phyloP scores from a whole-genome alignment of 2,113 vertebrate species.

The Glaucomys volans region DNA sequence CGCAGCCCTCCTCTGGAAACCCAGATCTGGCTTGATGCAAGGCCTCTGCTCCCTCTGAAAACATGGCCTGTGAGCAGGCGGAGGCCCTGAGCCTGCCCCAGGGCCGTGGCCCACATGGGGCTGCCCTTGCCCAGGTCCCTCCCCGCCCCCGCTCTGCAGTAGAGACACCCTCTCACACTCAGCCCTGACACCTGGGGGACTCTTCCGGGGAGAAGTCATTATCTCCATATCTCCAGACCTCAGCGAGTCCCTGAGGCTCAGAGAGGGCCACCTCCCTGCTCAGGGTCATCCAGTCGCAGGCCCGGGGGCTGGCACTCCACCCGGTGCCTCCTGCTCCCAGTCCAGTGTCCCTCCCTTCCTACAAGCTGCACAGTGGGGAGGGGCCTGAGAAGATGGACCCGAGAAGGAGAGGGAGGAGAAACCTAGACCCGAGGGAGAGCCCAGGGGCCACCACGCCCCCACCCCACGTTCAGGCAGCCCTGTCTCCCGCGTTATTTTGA shows the following conservation, averaged over 20 bases:
- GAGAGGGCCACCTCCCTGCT: neutral
- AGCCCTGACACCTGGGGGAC: neutral
- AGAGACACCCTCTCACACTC: too few species aligned
- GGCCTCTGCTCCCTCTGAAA: neutral
- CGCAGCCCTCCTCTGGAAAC: neutral
- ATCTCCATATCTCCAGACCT: too few species aligned
- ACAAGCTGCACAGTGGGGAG: neutral
- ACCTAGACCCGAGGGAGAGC: neutral
- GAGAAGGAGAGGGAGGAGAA: neutral
- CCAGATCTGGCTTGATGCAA: neutral
- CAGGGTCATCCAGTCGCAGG: neutral
- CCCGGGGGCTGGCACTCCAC: neutral
- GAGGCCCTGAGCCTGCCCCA: fast-evolving
- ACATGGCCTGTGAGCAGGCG: neutral
- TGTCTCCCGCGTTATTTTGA: too few species aligned
- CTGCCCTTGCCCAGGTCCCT: neutral
- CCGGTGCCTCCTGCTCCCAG: fast-evolving
- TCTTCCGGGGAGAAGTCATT: neutral
- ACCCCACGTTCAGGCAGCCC: neutral
- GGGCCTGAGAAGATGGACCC: neutral
- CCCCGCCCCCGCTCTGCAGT: neutral
- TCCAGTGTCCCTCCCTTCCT: neutral
- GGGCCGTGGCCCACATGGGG: neutral
- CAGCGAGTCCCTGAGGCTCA: neutral
- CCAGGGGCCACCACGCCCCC: fast-evolving